Percentiles rank a stretch among this genome's conserved stretches.
These are phyloP conservation scores for Apotomis betuletana DNA, from an alignment of 2,888 invertebrate genomes.

Conservation along the genomic window DNA sequence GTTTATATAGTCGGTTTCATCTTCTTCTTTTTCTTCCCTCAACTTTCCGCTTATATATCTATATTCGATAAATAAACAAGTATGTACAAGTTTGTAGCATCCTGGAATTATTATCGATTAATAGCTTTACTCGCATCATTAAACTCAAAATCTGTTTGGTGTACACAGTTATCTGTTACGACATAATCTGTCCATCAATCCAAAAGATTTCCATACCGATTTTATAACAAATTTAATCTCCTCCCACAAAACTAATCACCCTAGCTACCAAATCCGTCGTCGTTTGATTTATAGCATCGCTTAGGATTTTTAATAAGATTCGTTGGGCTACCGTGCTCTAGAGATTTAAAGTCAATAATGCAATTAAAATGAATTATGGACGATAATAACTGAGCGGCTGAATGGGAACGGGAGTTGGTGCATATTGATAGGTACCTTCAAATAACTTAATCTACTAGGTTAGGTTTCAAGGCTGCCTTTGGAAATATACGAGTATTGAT, in stretches of 20 bases:
- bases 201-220: constrained; percentile 35
- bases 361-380: constrained; percentile 51
- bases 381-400: constrained; percentile 27
- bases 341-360: constrained; percentile 53
- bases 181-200: constrained; percentile 33
- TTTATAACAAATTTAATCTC: constrained; percentile 34
- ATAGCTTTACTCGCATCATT: constrained; percentile 11
- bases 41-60: too few relatives aligned
- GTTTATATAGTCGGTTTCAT: too few relatives aligned
- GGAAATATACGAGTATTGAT: not conserved
- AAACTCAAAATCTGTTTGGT: constrained; percentile 13
- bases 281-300: constrained; percentile 42
- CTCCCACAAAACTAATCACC: constrained; percentile 34
- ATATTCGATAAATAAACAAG: too few relatives aligned
- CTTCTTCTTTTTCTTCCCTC: too few relatives aligned
- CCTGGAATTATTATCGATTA: constrained; percentile 1
- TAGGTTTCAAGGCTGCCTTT: not conserved
- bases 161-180: constrained; percentile 26
- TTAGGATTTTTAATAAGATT: constrained; percentile 40
- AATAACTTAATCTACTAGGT: constrained; percentile 29
- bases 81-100: too few relatives aligned
- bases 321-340: constrained; percentile 49
- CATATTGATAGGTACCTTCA: constrained; percentile 13
- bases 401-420: constrained; percentile 16
- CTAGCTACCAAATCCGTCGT: constrained; percentile 32